phyloP scores from a whole-genome alignment of 1,140 invertebrate genomes.

The Homarus americanus region DNA sequence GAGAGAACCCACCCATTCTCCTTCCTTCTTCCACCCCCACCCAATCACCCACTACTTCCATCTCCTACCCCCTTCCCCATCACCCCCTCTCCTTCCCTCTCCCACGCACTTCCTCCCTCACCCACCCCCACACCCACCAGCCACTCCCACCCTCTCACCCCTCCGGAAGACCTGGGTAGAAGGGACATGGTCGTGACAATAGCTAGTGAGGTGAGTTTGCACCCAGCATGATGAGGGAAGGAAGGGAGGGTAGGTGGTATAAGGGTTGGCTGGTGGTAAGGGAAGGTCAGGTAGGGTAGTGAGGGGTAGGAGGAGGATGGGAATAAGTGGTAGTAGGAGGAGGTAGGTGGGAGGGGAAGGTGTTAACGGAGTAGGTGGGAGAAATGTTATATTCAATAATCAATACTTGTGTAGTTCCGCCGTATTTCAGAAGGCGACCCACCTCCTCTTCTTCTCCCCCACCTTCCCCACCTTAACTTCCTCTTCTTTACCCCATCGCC shows the following conservation, averaged over 20 bases:
- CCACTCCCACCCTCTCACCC: too few relatives aligned
- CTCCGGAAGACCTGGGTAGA: too few relatives aligned
- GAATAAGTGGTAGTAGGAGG: not conserved
- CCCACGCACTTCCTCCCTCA: too few relatives aligned
- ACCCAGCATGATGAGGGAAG: too few relatives aligned
- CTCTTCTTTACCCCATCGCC: not conserved
- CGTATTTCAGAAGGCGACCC: not conserved
- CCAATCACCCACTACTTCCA: too few relatives aligned
- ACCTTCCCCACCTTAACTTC: not conserved
- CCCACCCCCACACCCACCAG: too few relatives aligned
- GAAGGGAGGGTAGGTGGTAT: too few relatives aligned
- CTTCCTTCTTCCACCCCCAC: too few relatives aligned
- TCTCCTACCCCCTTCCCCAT: too few relatives aligned
- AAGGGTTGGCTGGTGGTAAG: not conserved
- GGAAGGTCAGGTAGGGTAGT: not conserved
- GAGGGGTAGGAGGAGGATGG: not conserved
- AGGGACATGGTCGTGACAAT: not conserved
- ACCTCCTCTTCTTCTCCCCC: not conserved
- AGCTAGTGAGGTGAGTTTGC: not conserved
- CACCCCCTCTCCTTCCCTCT: not conserved
- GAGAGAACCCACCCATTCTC: not conserved
- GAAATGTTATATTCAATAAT: conserved; percentile 35
- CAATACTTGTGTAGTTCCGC: conserved; percentile 14
- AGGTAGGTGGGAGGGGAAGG: not conserved
- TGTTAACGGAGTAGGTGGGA: conserved; percentile 26